These are phyloP conservation scores for Sphecodes monilicornis DNA, from an alignment of 2,888 invertebrate species.

Conservation along the genomic window DNA sequence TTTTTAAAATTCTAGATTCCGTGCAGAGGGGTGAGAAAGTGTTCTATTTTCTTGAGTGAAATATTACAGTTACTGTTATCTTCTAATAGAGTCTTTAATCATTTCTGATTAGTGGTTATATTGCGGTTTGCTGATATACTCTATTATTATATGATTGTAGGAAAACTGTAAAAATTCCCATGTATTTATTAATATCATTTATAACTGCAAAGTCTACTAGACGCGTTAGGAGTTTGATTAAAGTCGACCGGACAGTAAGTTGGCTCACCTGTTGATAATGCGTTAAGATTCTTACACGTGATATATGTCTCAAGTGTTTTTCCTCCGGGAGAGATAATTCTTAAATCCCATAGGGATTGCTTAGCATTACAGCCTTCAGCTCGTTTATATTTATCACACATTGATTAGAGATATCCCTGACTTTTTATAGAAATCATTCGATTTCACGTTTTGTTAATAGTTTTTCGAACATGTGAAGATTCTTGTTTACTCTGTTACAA, in stretches of 20 bases:
- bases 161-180: no score
- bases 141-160: no score
- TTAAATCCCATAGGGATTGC: slow-evolving; percentile 58
- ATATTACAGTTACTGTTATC: no score
- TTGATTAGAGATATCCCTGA: neutral
- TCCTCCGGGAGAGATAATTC: slow-evolving; percentile 36
- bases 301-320: slow-evolving; percentile 3
- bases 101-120: no score
- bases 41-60: no score
- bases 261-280: slow-evolving; percentile 12
- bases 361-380: neutral
- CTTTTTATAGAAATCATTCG: neutral
- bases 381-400: neutral
- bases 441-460: neutral
- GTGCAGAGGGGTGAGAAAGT: no score
- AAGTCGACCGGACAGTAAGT: neutral
- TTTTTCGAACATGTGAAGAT: neutral
- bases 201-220: neutral
- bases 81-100: no score
- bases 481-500: neutral
- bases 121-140: no score
- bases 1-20: no score
- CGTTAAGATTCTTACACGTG: slow-evolving; percentile 1
- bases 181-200: neutral
- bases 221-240: neutral